Conservation (phyloP, 2,797 vertebrate species). For the Chelidonichthys spinosus region DNA sequence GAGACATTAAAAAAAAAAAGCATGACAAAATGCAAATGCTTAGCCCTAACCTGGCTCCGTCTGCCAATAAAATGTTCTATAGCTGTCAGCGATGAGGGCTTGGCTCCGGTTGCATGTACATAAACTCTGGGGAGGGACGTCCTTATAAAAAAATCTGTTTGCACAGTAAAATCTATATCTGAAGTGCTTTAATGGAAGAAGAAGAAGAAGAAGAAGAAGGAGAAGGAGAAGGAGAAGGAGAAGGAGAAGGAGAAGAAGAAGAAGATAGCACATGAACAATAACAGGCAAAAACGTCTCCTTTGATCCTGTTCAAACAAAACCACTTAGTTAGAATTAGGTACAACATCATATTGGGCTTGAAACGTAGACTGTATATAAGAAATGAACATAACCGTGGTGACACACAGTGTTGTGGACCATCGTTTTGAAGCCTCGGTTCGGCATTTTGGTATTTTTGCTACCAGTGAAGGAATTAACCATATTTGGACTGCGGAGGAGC, state of each 20-base stretch:
- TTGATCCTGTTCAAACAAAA: slow-evolving; percentile 21
- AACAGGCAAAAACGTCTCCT: slow-evolving; percentile 19
- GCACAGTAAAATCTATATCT: slow-evolving; percentile 21
- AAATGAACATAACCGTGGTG: no score
- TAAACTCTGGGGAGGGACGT: slow-evolving; percentile 20
- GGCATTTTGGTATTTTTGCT: no score
- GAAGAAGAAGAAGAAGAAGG: background rate
- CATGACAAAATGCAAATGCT: slow-evolving; percentile 28
- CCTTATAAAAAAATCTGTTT: slow-evolving; percentile 14
- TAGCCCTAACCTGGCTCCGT: slow-evolving; percentile 8
- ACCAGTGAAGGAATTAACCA: no score
- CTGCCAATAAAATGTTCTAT: slow-evolving; percentile 48
- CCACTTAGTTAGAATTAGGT: no score
- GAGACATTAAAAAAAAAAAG: slow-evolving; percentile 32
- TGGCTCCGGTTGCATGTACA: background rate
- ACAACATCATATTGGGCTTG: no score
- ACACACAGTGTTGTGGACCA: no score
- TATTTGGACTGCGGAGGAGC: no score
- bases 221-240: no score
- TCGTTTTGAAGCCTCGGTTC: no score
- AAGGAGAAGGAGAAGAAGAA: no score
- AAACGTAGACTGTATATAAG: no score
- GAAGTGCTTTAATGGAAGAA: slow-evolving; percentile 13
- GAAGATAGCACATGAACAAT: slow-evolving; percentile 3
- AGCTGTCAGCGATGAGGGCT: slow-evolving; percentile 26